Evolutionary conservation across 1,140 invertebrate genomes (phyloP).

Genomic region (Manduca sexta): DNA sequence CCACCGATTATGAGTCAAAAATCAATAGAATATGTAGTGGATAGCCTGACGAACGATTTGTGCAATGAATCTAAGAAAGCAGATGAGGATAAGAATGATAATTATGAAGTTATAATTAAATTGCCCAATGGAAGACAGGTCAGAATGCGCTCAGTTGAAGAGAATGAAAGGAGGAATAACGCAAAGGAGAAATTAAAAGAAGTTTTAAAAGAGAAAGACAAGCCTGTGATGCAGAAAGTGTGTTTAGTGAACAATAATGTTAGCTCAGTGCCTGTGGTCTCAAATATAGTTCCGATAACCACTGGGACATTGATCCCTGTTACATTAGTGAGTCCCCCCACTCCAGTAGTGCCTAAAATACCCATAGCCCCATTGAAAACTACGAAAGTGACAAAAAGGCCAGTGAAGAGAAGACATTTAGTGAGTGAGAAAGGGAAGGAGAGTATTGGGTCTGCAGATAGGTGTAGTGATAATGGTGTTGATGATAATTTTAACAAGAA

Average conservation of each 20-base stretch:
- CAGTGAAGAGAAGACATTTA: slow-evolving; percentile 10
- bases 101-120: slow-evolving; percentile 55
- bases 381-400: background rate
- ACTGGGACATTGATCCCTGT: slow-evolving; percentile 49
- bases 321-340: slow-evolving; percentile 29
- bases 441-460: background rate
- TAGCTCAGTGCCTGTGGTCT: slow-evolving; percentile 5
- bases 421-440: background rate
- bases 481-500: background rate
- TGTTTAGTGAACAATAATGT: background rate
- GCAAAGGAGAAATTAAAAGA: slow-evolving; percentile 50
- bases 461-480: too few relatives aligned
- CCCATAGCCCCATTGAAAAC: slow-evolving; percentile 30
- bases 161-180: slow-evolving; percentile 25
- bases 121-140: slow-evolving; percentile 47
- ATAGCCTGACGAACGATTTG: slow-evolving; percentile 46
- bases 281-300: slow-evolving; percentile 28
- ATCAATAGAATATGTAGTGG: slow-evolving; percentile 56
- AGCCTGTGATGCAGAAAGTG: slow-evolving; percentile 7
- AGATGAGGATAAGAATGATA: slow-evolving; percentile 28
- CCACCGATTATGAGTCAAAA: slow-evolving; percentile 63
- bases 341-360: slow-evolving; percentile 24
- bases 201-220: slow-evolving; percentile 33
- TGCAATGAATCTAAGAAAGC: slow-evolving; percentile 24
- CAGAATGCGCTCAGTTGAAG: slow-evolving; percentile 49